Evolutionary conservation across 2,113 vertebrate species (phyloP).

Genomic region (Alligator sinensis): DNA sequence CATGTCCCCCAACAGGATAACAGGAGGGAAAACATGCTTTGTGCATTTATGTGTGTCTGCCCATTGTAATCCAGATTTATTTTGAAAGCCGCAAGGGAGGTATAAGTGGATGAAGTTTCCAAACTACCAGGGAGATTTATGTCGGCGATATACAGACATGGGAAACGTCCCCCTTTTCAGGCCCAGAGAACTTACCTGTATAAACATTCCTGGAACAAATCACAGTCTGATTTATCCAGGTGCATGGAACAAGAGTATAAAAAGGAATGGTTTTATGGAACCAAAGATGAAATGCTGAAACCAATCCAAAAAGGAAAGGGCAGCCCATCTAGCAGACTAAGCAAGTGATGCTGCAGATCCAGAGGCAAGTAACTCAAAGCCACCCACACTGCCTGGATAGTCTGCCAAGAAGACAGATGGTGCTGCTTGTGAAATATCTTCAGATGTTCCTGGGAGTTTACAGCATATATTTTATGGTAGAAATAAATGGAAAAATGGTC

Average conservation of each 20-base stretch:
- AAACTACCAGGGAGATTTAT: slow-evolving; percentile 4
- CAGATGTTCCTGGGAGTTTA: slow-evolving; percentile 66
- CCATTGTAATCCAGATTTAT: neutral
- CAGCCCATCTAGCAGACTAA: slow-evolving; percentile 46
- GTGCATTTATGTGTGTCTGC: neutral
- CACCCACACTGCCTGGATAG: slow-evolving; percentile 51
- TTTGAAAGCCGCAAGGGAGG: neutral
- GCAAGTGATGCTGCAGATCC: slow-evolving; percentile 43
- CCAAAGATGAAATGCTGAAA: slow-evolving; percentile 33
- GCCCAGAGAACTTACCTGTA: neutral
- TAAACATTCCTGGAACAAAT: slow-evolving; percentile 33
- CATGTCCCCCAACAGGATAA: neutral
- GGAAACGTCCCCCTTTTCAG: neutral
- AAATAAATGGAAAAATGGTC: slow-evolving; percentile 57
- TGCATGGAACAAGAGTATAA: slow-evolving; percentile 4
- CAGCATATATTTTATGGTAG: slow-evolving; percentile 65
- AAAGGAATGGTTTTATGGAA: slow-evolving; percentile 14
- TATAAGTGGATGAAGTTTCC: neutral
- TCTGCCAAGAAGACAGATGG: slow-evolving; percentile 74
- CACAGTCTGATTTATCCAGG: slow-evolving; percentile 5
- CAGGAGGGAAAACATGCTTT: neutral
- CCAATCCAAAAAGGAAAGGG: slow-evolving; percentile 39
- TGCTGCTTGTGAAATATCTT: slow-evolving; percentile 74
- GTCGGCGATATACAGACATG: neutral
- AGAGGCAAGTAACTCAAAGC: slow-evolving; percentile 53